Evolutionary conservation across 2,113 vertebrate genomes (phyloP).

Genomic region (Dermatemys mawii): DNA sequence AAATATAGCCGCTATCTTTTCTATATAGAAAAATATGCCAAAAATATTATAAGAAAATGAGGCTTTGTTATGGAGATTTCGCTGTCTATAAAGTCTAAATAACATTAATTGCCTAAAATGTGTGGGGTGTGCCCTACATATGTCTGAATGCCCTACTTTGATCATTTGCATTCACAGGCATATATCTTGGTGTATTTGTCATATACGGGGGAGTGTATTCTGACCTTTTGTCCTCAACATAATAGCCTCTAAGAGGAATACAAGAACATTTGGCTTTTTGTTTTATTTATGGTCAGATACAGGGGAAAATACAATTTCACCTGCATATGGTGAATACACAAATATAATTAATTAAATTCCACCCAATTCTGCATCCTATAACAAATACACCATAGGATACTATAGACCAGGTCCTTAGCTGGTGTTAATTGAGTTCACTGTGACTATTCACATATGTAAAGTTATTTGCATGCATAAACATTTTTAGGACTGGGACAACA

Average conservation of each 20-base stretch:
- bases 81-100: neutral
- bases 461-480: neutral
- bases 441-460: neutral
- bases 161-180: conserved; percentile 15
- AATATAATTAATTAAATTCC: conserved; percentile 27
- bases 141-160: neutral
- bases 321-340: conserved; percentile 23
- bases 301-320: conserved; percentile 4
- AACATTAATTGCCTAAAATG: neutral
- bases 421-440: neutral
- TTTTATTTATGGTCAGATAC: conserved; percentile 24
- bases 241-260: neutral
- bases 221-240: conserved; percentile 41
- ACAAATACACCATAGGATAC: conserved; percentile 10
- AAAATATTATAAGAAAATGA: neutral
- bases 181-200: neutral
- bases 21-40: neutral
- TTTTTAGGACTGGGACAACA: neutral
- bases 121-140: neutral
- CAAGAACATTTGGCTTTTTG: neutral
- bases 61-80: neutral
- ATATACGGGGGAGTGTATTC: neutral
- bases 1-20: neutral
- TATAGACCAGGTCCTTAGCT: neutral
- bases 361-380: neutral